Evolutionary conservation across 2,797 vertebrate species (phyloP), one percentile per base, ranked within the genome.

Genomic region (Clarias pachynema): DNA sequence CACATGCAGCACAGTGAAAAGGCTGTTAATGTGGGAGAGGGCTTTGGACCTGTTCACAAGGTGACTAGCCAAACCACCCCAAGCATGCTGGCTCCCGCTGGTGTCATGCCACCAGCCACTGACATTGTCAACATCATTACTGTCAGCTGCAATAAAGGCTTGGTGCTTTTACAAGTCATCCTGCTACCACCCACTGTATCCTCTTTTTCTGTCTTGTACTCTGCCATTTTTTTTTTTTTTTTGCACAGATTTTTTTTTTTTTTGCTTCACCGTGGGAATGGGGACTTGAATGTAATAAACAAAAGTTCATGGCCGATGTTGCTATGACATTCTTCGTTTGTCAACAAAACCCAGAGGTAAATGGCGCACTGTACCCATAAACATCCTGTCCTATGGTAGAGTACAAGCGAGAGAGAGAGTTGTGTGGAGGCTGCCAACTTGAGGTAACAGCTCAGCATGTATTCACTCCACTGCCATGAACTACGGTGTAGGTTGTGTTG

Each of bases 11-110:
- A 88, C 89, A 91, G 90, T 92, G 93, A 91, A 72, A 92, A 90
- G 90, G 90, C 90, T 92, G 93, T 94, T 93, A 94, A 95, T 93
- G 92, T 92, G 91, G 91, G 90, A 91, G 89, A 92, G 90, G 89
- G 90, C 92, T 91, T 93, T 93, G 93, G 93, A 94, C 86, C 3
- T 44, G 87, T 85, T 91, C 87, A 84, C 89, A 87, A 82, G 89
- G 91, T 90, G 93, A 91, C 86, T 89, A 90, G 94, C 94, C 94
- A 94, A 94, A 93, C 93, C 93, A 93, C 93, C 91, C 91, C 90
- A 91, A 94, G 91, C 90, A 89, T n/a, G 89, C 89, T 91, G 90
- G 92, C 89, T 86, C 78, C 75, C 9, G 68, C 87, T 88, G 87
- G 86, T 87, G 69, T 80, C 24, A 70, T 87, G 88, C 90, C 87